Conservation (phyloP, 2,797 vertebrate genomes). For the Anabacerthia variegaticeps region DNA sequence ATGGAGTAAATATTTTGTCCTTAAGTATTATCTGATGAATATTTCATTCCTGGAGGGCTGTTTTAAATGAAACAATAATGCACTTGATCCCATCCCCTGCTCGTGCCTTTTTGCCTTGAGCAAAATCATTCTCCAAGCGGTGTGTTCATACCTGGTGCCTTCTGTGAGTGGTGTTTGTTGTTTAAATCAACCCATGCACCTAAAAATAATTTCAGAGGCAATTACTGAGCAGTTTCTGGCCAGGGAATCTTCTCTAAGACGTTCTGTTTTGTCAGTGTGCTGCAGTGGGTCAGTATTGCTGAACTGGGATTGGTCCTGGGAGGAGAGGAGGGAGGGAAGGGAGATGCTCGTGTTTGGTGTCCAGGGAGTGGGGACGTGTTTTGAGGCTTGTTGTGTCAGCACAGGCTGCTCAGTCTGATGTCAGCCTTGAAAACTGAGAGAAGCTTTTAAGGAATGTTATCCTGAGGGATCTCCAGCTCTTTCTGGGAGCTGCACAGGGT, state of each 20-base stretch:
- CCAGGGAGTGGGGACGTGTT: background rate
- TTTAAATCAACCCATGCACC: background rate
- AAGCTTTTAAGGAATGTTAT: background rate
- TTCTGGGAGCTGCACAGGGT: background rate
- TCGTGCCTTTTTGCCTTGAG: background rate
- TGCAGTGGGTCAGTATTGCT: background rate
- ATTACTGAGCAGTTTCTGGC: background rate
- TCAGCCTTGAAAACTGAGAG: background rate
- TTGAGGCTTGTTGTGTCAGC: background rate
- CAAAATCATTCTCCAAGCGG: background rate
- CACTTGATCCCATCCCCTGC: background rate
- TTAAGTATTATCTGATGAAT: background rate
- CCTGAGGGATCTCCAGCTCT: background rate
- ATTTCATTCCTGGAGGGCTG: background rate
- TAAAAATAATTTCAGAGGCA: background rate
- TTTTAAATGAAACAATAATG: background rate
- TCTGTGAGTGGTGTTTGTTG: background rate
- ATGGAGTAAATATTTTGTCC: background rate
- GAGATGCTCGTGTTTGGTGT: fast-evolving
- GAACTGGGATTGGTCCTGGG: fast-evolving
- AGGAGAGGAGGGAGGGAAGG: background rate
- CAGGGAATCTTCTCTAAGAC: background rate
- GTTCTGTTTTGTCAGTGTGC: background rate
- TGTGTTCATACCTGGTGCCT: background rate
- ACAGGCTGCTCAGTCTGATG: background rate